Evolutionary conservation across 2,113 vertebrate genomes (phyloP), one percentile per base, ranked within the genome.

Genomic region (Phoxinus phoxinus): DNA sequence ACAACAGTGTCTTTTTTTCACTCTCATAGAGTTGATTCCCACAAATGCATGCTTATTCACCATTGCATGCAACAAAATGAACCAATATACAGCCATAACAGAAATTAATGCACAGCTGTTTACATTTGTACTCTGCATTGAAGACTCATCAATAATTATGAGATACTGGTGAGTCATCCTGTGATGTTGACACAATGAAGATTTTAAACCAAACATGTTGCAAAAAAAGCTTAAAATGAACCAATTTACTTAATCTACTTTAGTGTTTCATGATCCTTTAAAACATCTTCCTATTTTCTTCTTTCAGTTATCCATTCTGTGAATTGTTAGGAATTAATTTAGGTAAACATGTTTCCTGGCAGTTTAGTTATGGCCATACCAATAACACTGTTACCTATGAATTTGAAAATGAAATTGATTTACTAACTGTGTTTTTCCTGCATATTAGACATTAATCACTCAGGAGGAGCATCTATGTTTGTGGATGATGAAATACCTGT

Each of bases 401-500:
- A 48, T 81, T 51, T n/a, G n/a, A n/a, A n/a, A n/a, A n/a, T n/a
- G n/a, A n/a, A 67, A 86, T 69, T 48, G 61, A 27, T 41, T 44
- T 30, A 61, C 48, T 25, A 75, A 73, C 56, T 72, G 13, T 77
- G 23, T 72, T 53, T 83, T 75, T 84, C 12, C 59, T 85, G 11
- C 58, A 0, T 58, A 9, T 82, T 83, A 86, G 86, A 87, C 25
- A 30, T 83, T 19, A 82, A 81, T 82, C 71, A 32, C 5, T 72
- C 59, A 37, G 61, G 61, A 30, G 69, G 44, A 75, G 67, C 27
- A 19, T 61, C 85, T 73, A 30, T 72, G 27, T 56, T 35, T 13
- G 1, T 63, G 71, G 72, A 83, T 69, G 86, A 85, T 63, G 7
- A 35, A 2, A 87, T 92, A 6, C 86, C 91, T 0, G 61, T 92